phyloP scores from a whole-genome alignment of 1,140 invertebrate species.

The Paralvinella palmiformis region DNA sequence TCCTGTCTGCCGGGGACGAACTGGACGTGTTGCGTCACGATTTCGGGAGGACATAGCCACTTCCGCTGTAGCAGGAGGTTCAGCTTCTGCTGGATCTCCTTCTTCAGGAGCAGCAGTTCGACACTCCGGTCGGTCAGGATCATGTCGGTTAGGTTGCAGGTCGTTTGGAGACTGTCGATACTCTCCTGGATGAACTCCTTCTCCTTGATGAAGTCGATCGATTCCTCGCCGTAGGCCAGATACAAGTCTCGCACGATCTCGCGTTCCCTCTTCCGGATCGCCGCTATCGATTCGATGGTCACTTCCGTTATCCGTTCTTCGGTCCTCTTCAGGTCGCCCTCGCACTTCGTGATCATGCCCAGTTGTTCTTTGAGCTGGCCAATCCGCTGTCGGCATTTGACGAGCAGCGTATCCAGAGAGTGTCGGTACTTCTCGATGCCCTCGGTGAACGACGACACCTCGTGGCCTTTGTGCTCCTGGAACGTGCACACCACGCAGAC shows the following conservation, averaged over 20 bases:
- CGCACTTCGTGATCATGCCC: slow-evolving; percentile 39
- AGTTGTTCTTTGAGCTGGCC: slow-evolving; percentile 28
- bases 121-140: slow-evolving; percentile 45
- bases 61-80: slow-evolving; percentile 4
- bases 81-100: slow-evolving; percentile 44
- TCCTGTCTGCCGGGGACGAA: slow-evolving; percentile 43
- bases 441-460: slow-evolving; percentile 46
- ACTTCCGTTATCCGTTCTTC: slow-evolving; percentile 42
- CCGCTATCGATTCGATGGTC: slow-evolving; percentile 42
- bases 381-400: slow-evolving; percentile 31
- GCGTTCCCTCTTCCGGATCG: slow-evolving; percentile 31
- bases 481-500: slow-evolving; percentile 49
- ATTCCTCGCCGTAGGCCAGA: slow-evolving; percentile 37
- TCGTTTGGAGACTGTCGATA: slow-evolving; percentile 40
- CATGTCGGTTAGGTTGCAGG: slow-evolving; percentile 44
- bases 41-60: slow-evolving; percentile 1
- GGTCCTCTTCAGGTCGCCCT: slow-evolving; percentile 35
- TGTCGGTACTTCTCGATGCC: slow-evolving; percentile 39
- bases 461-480: slow-evolving; percentile 48
- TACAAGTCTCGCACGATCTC: slow-evolving; percentile 33
- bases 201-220: slow-evolving; percentile 36
- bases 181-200: slow-evolving; percentile 40
- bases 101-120: slow-evolving; percentile 47
- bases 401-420: slow-evolving; percentile 33
- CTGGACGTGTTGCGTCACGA: slow-evolving; percentile 28